A percentile compares a stretch with the other conserved stretches of the same genome.
Conservation (phyloP, 2,797 vertebrate species). For the Sebastolobus alascanus region DNA sequence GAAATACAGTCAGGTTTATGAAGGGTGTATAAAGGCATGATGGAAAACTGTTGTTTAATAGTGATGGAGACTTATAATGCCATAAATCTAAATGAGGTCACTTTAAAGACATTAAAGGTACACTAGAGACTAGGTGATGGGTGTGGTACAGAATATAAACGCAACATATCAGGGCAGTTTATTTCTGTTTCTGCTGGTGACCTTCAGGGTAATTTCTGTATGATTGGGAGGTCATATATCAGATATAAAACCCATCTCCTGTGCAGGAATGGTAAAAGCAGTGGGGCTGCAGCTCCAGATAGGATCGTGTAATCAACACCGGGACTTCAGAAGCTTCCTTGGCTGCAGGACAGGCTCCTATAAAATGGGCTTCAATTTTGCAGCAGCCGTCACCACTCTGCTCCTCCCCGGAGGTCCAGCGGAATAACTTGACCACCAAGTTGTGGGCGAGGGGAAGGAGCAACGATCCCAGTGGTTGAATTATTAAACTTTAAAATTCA, state of each 20-base stretch:
- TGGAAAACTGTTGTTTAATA: neutral
- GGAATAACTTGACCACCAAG: constrained; percentile 35
- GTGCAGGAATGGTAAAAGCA: constrained; percentile 29
- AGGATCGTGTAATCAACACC: constrained; percentile 25
- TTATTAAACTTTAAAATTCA: neutral
- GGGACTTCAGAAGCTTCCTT: constrained; percentile 25
- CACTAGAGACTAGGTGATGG: neutral
- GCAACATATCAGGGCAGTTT: constrained; percentile 2
- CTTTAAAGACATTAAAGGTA: neutral
- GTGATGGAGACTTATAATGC: neutral
- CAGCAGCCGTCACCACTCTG: constrained; percentile 35
- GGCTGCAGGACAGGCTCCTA: constrained; percentile 43
- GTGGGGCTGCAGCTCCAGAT: constrained; percentile 4
- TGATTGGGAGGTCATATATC: constrained; percentile 34
- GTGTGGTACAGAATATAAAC: neutral
- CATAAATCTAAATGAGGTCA: constrained; percentile 7
- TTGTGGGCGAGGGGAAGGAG: constrained; percentile 19
- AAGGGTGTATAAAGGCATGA: neutral
- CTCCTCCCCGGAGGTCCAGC: constrained; percentile 9
- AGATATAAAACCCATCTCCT: constrained; percentile 33
- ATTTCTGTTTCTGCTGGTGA: constrained; percentile 26
- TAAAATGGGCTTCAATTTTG: constrained; percentile 47
- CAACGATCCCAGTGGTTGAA: neutral
- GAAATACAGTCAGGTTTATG: neutral
- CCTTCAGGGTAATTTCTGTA: constrained; percentile 24